Evolutionary conservation across 2,888 invertebrate genomes (phyloP).

Genomic region (Chymomyza caudatula): DNA sequence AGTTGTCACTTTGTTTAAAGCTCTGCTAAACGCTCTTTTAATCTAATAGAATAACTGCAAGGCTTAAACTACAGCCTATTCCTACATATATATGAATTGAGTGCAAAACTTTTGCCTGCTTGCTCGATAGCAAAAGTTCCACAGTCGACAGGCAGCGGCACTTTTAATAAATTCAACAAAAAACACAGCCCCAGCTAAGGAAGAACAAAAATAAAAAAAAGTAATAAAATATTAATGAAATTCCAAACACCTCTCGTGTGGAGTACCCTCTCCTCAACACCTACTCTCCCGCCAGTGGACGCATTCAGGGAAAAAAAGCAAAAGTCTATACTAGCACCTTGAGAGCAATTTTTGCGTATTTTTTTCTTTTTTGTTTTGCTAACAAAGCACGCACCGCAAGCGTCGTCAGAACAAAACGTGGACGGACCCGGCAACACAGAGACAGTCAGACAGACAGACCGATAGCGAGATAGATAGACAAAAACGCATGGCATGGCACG

Average conservation of each 20-base stretch:
- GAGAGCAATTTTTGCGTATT: slow-evolving; percentile 61
- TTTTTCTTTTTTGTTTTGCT: slow-evolving; percentile 34
- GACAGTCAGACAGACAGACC: slow-evolving; percentile 14
- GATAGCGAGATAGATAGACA: neutral
- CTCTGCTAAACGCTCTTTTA: neutral
- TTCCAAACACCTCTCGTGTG: slow-evolving; percentile 65
- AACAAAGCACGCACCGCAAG: slow-evolving; percentile 63
- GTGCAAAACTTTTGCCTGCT: slow-evolving; percentile 17
- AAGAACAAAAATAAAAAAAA: slow-evolving; percentile 25
- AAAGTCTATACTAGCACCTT: slow-evolving; percentile 49
- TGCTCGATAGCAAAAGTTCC: neutral
- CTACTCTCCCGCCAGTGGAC: neutral
- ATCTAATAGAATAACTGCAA: neutral
- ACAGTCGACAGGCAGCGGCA: slow-evolving; percentile 5
- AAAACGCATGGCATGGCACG: neutral
- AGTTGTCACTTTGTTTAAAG: too few species aligned
- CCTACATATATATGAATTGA: slow-evolving; percentile 16
- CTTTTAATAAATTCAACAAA: slow-evolving; percentile 65
- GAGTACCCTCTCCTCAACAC: neutral
- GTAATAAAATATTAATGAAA: slow-evolving; percentile 76
- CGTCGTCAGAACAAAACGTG: neutral
- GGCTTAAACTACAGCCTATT: neutral
- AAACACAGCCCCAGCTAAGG: slow-evolving; percentile 17
- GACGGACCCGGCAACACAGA: neutral
- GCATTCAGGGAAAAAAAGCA: neutral